Conservation (phyloP, 2,113 vertebrate genomes). For the Gulo gulo region DNA sequence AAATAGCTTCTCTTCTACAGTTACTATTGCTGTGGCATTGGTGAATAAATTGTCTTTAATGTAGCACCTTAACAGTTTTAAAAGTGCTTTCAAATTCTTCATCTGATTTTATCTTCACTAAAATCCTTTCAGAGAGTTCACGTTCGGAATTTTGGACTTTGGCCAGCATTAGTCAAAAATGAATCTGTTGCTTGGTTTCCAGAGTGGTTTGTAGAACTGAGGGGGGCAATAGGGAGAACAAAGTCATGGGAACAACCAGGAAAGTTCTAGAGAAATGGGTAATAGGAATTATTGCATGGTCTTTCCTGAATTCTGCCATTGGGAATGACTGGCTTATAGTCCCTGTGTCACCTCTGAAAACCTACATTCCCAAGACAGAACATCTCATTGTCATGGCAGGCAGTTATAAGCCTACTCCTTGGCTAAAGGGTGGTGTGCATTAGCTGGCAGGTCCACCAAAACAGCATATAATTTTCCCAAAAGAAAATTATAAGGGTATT, state of each 20-base stretch:
- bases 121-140: neutral
- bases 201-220: neutral
- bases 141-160: neutral
- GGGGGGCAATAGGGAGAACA: neutral
- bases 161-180: neutral
- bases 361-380: neutral
- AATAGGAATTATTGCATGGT: neutral
- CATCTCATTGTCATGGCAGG: neutral
- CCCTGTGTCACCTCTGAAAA: neutral
- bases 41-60: neutral
- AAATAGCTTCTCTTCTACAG: neutral
- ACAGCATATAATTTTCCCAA: neutral
- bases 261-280: neutral
- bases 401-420: neutral
- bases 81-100: conserved; percentile 21
- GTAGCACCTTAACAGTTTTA: neutral
- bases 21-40: neutral
- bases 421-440: neutral
- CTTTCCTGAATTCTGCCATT: neutral
- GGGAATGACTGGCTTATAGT: neutral
- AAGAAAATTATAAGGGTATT: neutral
- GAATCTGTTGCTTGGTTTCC: neutral
- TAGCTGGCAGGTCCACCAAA: neutral
- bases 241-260: neutral
- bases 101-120: neutral